Evolutionary conservation across 2,113 vertebrate species (phyloP).

Genomic region (Cebidichthys violaceus): DNA sequence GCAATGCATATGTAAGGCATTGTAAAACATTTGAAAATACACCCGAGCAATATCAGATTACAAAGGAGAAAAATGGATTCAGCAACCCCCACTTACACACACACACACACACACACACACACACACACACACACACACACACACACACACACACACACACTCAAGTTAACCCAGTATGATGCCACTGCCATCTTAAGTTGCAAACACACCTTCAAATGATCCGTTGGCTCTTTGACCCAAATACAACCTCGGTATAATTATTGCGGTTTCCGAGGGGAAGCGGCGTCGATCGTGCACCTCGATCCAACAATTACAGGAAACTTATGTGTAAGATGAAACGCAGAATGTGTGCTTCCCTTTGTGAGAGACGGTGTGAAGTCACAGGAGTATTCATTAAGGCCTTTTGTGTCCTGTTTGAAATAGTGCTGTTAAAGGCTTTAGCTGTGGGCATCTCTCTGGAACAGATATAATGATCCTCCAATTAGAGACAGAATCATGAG

Average conservation of each 20-base stretch:
- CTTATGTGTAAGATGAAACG: conserved; percentile 74
- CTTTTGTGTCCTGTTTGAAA: conserved; percentile 81
- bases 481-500: conserved; percentile 82
- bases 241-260: conserved; percentile 61
- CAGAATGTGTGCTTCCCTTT: conserved; percentile 75
- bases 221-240: conserved; percentile 55
- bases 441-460: conserved; percentile 81
- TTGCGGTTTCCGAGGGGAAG: conserved; percentile 64
- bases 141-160: not conserved
- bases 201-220: conserved; percentile 46
- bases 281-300: conserved; percentile 63
- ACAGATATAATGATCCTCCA: conserved; percentile 83
- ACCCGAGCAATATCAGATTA: not conserved
- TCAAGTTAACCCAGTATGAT: conserved; percentile 7
- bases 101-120: not conserved
- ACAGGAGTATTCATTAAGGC: conserved; percentile 86
- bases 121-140: not conserved
- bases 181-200: not conserved
- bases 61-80: not conserved
- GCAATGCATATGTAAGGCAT: conserved; percentile 44
- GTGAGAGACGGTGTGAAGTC: conserved; percentile 75
- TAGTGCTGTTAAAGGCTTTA: conserved; percentile 75
- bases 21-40: conserved; percentile 43
- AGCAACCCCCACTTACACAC: not conserved
- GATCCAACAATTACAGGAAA: conserved; percentile 78